These are phyloP conservation scores for Oreochromis spilurus DNA, from an alignment of 2,113 vertebrate species.

Conservation along the genomic window DNA sequence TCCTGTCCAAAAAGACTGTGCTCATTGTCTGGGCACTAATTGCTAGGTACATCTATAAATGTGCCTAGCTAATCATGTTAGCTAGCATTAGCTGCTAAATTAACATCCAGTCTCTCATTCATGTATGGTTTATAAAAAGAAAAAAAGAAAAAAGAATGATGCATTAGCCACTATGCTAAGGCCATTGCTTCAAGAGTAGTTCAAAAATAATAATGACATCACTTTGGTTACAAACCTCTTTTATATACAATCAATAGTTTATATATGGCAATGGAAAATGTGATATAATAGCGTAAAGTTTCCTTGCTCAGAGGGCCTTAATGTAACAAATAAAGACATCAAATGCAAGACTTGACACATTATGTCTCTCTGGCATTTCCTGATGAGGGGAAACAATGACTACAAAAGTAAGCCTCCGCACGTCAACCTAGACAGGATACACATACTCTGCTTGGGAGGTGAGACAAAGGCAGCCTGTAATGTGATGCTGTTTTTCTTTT, in stretches of 20 bases:
- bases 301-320: background rate
- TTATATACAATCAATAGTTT: background rate
- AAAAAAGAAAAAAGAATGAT: background rate
- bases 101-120: background rate
- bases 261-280: background rate
- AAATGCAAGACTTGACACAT: background rate
- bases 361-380: conserved; percentile 34
- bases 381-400: conserved; percentile 41
- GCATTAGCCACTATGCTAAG: background rate
- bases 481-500: conserved; percentile 36
- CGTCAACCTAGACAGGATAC: conserved; percentile 29
- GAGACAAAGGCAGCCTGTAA: conserved; percentile 63
- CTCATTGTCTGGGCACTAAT: background rate
- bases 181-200: background rate
- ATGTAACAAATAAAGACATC: background rate
- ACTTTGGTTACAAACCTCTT: background rate
- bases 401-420: conserved; percentile 16
- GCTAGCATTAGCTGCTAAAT: background rate
- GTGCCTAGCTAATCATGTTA: background rate
- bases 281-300: background rate
- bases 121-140: background rate
- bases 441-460: conserved; percentile 30
- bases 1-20: background rate
- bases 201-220: background rate
- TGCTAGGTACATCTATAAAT: background rate